phyloP scores from a whole-genome alignment of 2,797 vertebrate genomes.

The Epinephelus awoara region DNA sequence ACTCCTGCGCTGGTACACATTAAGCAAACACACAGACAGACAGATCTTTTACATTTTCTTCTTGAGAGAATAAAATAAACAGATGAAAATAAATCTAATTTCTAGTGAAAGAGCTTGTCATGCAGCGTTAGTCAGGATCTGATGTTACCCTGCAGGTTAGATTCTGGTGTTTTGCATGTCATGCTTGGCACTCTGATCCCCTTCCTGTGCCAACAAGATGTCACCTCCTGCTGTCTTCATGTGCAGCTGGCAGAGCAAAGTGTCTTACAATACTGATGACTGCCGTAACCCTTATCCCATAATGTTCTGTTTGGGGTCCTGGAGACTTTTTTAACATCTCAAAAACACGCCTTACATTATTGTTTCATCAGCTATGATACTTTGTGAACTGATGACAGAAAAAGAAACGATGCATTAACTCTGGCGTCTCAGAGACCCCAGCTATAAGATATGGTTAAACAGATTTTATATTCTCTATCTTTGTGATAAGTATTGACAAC shows the following conservation, averaged over 20 bases:
- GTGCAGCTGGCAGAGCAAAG: constrained; percentile 27
- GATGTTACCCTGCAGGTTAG: constrained; percentile 45
- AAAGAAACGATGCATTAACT: background rate
- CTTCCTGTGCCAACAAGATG: constrained; percentile 56
- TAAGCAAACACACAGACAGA: constrained; percentile 6
- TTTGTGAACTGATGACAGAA: background rate
- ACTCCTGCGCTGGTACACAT: constrained; percentile 3
- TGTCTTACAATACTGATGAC: constrained; percentile 7
- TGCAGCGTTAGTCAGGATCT: constrained; percentile 21
- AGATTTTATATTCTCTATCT: background rate
- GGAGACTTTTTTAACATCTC: constrained; percentile 1
- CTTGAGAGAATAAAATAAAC: constrained; percentile 1
- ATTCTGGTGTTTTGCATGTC: constrained; percentile 27
- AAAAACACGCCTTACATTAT: background rate
- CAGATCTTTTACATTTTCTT: background rate
- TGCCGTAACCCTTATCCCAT: background rate
- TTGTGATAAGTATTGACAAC: background rate
- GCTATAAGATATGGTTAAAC: background rate
- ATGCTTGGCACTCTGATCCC: constrained; percentile 33
- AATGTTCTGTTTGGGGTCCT: background rate
- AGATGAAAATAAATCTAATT: constrained; percentile 17
- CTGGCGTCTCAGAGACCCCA: background rate
- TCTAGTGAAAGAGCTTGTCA: constrained; percentile 20
- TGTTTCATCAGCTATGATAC: background rate
- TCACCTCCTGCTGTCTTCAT: constrained; percentile 41